Conservation (phyloP, 1,140 invertebrate species). For the Aphis craccivora region DNA sequence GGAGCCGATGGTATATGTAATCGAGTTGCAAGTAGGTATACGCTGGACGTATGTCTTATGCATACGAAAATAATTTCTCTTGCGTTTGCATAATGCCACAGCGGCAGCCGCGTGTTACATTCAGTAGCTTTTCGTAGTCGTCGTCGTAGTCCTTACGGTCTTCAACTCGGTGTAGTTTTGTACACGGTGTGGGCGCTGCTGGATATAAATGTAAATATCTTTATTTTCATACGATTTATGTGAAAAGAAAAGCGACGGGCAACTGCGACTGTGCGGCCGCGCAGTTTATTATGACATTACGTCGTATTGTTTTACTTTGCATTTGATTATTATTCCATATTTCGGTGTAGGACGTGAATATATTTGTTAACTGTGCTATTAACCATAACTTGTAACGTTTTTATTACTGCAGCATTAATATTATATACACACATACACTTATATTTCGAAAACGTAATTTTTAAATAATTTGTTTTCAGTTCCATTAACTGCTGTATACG, state of each 20-base stretch:
- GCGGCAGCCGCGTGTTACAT: background rate
- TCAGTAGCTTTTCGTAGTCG: background rate
- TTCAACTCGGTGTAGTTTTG: background rate
- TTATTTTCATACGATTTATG: conserved; percentile 38
- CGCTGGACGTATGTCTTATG: background rate
- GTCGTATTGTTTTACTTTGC: conserved; percentile 21
- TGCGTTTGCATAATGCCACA: background rate
- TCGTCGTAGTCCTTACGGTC: background rate
- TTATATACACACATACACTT: background rate
- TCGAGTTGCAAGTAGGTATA: background rate
- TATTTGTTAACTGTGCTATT: conserved; percentile 17
- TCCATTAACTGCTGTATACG: background rate
- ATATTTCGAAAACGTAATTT: conserved; percentile 9
- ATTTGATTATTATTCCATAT: conserved; percentile 26
- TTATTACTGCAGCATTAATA: conserved; percentile 30
- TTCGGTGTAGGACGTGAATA: background rate
- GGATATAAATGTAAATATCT: conserved; percentile 34
- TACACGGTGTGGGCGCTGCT: background rate
- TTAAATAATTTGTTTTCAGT: conserved; percentile 24
- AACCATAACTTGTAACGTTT: conserved; percentile 17
- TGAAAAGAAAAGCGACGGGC: background rate
- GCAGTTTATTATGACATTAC: conserved; percentile 45
- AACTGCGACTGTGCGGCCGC: background rate
- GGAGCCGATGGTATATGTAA: background rate
- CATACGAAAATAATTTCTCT: background rate